Base-by-base conservation (phyloP, 2,797 vertebrate species). In the Myotis daubentonii region DNA sequence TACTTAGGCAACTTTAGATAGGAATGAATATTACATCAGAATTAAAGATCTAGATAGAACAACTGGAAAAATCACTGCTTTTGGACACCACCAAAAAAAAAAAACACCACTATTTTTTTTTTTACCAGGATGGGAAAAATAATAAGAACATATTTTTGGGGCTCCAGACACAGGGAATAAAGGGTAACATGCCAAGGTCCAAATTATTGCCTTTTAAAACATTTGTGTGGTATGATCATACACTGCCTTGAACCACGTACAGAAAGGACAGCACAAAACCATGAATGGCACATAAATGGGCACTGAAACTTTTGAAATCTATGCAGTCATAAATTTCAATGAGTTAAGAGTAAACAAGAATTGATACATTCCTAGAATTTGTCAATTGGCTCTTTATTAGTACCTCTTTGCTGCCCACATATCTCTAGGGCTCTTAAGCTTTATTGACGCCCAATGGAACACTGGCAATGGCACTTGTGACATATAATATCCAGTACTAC, bases 291-390 rank as follows among this genome's bases (percentile, higher is more conserved):
- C 71, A 92, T 28, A 91, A 86, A 62, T 57, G 44, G 38, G 15
- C 33, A 76, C 12, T 74, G 17, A 7, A 68, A 47, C 47, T 91
- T 91, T 49, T 80, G 60, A 83, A 92, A 87, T 30, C 13, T 25
- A 47, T 36, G 28, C 23, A 91, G 28, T 81, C 44, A 83, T 36
- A 87, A 47, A 76, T 85, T 81, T 80, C 33, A 51, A 2, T 47
- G 62, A 81, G 47, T 72, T 91, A 25, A 72, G 74, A 87, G 25
- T 57, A 94, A 87, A 93, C 15, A 51, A 74, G 36, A 10, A 90
- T 38, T 68, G 19, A 51, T 15, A 80, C 1, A 83, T 28, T 51
- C 12, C 11, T 82, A 71, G 75, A 66, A 84, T 38, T 79, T 65
- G 76, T 28, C 38, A 36, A 23, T 65, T 87, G 66, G 25, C 22